phyloP scores from a whole-genome alignment of 37 sponge, comb jelly and placozoan genomes.

The Chondrilla cf. caribensis region DNA sequence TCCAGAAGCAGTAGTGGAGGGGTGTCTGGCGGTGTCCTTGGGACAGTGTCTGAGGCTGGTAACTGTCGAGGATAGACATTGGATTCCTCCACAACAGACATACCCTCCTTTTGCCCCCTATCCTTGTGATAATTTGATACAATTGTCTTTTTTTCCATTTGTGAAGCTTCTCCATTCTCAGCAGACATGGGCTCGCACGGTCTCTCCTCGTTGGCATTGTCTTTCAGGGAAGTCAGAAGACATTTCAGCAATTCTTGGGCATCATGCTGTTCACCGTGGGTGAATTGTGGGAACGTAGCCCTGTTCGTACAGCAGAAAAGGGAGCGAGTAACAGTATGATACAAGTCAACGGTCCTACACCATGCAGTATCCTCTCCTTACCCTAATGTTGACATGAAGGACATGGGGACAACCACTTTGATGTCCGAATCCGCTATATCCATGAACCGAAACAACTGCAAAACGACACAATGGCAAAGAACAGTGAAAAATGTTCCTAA shows the following conservation, averaged over 20 bases:
- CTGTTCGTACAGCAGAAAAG: neutral
- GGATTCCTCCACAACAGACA: too few relatives aligned
- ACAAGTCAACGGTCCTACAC: neutral
- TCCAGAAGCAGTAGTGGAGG: too few relatives aligned
- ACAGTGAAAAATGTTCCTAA: neutral
- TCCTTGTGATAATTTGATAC: too few relatives aligned
- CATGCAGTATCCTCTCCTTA: neutral
- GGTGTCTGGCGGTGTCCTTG: too few relatives aligned
- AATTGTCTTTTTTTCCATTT: neutral
- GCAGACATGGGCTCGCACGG: neutral
- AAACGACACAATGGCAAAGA: neutral
- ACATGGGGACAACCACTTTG: neutral
- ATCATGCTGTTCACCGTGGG: constrained; percentile 56
- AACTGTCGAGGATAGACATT: too few relatives aligned
- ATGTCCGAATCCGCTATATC: neutral
- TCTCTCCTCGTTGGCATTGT: neutral
- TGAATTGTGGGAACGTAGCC: constrained; percentile 24
- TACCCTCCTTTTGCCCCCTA: too few relatives aligned
- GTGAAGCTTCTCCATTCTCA: neutral
- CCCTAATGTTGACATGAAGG: constrained; percentile 1
- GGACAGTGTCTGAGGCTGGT: too few relatives aligned
- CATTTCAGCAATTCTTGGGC: constrained; percentile 72
- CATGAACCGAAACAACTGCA: constrained; percentile 13
- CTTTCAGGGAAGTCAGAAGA: constrained; percentile 53
- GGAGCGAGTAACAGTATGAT: neutral